phyloP scores from a whole-genome alignment of 1,140 invertebrate species.

The Cryptotermes secundus region DNA sequence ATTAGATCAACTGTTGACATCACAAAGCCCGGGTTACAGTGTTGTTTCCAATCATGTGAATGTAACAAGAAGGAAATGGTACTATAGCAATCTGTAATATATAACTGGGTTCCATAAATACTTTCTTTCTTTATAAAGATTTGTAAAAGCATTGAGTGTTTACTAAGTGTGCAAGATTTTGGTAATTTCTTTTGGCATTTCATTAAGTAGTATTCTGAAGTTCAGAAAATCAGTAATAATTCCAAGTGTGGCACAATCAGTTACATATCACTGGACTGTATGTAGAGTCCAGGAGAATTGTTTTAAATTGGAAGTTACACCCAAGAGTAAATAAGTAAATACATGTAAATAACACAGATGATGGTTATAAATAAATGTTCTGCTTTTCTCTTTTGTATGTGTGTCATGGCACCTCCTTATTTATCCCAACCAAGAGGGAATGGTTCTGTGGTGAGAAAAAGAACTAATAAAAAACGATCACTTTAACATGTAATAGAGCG shows the following conservation, averaged over 20 bases:
- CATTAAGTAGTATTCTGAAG: neutral
- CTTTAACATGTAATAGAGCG: too few species aligned
- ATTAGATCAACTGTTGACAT: neutral
- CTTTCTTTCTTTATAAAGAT: constrained; percentile 9
- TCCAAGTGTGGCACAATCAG: constrained; percentile 31
- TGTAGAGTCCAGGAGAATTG: constrained; percentile 21
- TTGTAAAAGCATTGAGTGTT: constrained; percentile 20
- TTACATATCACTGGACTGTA: constrained; percentile 29
- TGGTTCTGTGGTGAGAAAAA: too few species aligned
- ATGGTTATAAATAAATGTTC: constrained; percentile 32
- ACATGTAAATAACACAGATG: constrained; percentile 21
- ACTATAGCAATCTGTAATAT: neutral
- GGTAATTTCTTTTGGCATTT: neutral
- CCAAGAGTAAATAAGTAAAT: constrained; percentile 19
- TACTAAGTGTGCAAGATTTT: constrained; percentile 17
- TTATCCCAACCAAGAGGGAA: too few species aligned
- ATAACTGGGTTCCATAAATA: neutral
- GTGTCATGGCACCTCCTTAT: neutral
- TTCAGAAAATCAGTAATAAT: neutral
- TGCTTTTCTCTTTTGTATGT: constrained; percentile 27
- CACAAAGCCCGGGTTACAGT: neutral
- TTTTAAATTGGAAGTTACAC: constrained; percentile 30
- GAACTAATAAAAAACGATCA: too few species aligned
- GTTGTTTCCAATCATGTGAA: constrained; percentile 1
- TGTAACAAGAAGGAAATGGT: neutral